These are phyloP conservation scores for Hoplias malabaricus DNA, from an alignment of 2,113 vertebrate genomes.

Conservation along the genomic window DNA sequence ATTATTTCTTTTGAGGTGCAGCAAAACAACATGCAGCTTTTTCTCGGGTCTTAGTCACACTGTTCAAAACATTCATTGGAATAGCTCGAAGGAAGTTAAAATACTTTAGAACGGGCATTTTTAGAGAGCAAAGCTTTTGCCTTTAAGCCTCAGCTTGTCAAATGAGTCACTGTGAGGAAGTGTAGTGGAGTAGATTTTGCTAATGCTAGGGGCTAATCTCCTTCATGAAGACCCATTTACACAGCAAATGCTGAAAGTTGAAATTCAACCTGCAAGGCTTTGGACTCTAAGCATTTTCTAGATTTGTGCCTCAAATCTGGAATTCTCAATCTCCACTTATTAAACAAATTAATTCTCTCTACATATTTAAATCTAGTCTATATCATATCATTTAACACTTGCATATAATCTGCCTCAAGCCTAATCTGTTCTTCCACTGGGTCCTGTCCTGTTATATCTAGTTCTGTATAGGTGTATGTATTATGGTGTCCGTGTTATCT, in stretches of 20 bases:
- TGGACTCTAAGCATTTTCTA: too few species aligned
- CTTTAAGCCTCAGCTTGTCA: not conserved
- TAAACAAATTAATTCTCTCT: too few species aligned
- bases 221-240: not conserved
- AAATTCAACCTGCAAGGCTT: not conserved
- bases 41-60: not conserved
- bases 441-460: too few species aligned
- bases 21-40: not conserved
- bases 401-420: too few species aligned
- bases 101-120: not conserved
- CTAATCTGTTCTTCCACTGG: not conserved
- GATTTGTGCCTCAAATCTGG: too few species aligned
- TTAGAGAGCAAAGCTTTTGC: not conserved
- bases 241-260: not conserved
- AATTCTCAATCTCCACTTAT: too few species aligned
- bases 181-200: not conserved
- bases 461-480: too few species aligned
- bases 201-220: conserved; percentile 12
- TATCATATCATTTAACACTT: too few species aligned
- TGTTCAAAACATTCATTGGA: not conserved
- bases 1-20: not conserved
- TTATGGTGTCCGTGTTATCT: too few species aligned
- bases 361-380: too few species aligned
- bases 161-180: not conserved
- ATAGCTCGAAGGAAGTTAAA: not conserved